Evolutionary conservation across 2,113 vertebrate genomes (phyloP).

Genomic region (Daubentonia madagascariensis): DNA sequence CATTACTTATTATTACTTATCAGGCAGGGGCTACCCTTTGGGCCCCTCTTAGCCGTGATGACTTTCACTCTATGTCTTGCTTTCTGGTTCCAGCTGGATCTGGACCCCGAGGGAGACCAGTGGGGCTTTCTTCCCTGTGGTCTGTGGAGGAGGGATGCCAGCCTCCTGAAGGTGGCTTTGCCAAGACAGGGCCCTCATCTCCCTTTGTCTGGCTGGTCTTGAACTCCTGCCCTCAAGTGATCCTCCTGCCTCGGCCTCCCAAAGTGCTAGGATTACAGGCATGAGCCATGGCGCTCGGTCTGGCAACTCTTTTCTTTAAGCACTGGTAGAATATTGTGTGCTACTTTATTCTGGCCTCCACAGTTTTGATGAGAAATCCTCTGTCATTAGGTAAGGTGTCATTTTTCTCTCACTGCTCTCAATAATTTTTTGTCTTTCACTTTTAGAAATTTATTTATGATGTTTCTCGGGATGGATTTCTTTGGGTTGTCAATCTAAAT

Average conservation of each 20-base stretch:
- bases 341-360: not conserved
- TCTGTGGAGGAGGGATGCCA: not conserved
- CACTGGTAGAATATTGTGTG: not conserved
- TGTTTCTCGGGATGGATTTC: not conserved
- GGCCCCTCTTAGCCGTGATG: rapidly evolving
- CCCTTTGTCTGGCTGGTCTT: not conserved
- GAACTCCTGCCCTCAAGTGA: not conserved
- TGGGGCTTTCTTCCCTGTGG: rapidly evolving
- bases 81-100: not conserved
- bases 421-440: not conserved
- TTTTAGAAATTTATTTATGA: not conserved
- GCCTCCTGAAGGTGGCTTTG: not conserved
- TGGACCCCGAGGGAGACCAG: not conserved
- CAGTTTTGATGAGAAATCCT: not conserved
- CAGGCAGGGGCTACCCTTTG: not conserved
- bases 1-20: rapidly evolving
- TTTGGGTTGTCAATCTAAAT: not conserved
- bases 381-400: not conserved
- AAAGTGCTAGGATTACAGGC: not conserved
- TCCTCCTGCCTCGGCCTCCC: too few species aligned
- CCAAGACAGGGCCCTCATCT: not conserved
- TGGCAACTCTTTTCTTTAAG: not conserved
- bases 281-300: not conserved
- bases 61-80: not conserved
- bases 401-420: not conserved